Evolutionary conservation across 2,888 invertebrate species (phyloP), one percentile per base, ranked within the genome.

Genomic region (Drosophila macrospina): DNA sequence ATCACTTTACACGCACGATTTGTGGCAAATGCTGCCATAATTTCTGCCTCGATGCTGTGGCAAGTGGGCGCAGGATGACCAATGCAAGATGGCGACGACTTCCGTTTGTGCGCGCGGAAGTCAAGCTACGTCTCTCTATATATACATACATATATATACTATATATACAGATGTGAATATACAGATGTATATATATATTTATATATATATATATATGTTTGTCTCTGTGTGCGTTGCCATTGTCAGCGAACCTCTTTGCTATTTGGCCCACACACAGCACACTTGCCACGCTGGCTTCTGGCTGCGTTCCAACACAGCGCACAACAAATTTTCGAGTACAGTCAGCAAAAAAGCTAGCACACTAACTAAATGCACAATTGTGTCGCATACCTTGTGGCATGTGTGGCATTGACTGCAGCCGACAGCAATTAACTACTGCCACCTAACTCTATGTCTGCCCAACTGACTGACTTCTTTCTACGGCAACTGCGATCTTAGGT

Each of bases 1-100:
- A 86, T 86, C 88, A 86, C 88, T 88, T 86, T 88, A 84, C 82
- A 86, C 85, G 85, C 85, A 86, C 85, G 88, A 86, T 86, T 86
- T 86, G 85, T 86, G 82, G 87, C 88, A 81, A 86, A 86, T 79
- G 81, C 82, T 77, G 88, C 88, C 87, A 88, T 88, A 84, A 88
- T 86, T 88, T 88, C 70, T 81, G 71, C 67, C 72, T 61, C 16
- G 69, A 70, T 78, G 77, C 74, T 64, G 78, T 60, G 70, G 69
- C 74, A 85, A 87, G 87, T 84, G 83, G 83, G 88, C 87, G 83
- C 87, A 77, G 88, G 74, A 85, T 84, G 83, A 84, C 83, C 87
- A 87, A 87, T 81, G 85, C 85, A 86, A 86, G 87, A 84, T 86
- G 82, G 82, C 82, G 85, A 62, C 84, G 84, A 87, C 87, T 84